phyloP scores from a whole-genome alignment of 2,888 invertebrate species.

The Heliconius erato region DNA sequence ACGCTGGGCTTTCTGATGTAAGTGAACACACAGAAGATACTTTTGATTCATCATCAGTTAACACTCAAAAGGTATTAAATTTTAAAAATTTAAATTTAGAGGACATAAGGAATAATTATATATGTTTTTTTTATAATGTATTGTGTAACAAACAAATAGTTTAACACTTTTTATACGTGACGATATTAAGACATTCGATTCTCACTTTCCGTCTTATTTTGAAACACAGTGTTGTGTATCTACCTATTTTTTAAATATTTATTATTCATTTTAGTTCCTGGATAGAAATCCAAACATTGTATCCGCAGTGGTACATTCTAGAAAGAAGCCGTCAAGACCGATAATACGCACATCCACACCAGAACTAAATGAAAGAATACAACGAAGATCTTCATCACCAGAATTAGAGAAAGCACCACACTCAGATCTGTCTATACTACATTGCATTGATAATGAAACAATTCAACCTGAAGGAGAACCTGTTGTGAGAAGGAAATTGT shows the following conservation, averaged over 20 bases:
- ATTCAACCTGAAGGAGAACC: slow-evolving; percentile 73
- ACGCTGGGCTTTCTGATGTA: slow-evolving; percentile 75
- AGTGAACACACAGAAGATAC: slow-evolving; percentile 78
- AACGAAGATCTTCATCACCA: slow-evolving; percentile 76
- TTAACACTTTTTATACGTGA: too few species aligned
- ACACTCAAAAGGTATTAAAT: slow-evolving; percentile 66
- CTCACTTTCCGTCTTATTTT: background rate
- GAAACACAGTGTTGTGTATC: background rate
- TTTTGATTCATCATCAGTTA: slow-evolving; percentile 69
- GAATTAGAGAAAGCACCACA: slow-evolving; percentile 82
- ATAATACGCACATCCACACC: slow-evolving; percentile 66
- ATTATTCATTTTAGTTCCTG: slow-evolving; percentile 67
- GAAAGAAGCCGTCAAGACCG: slow-evolving; percentile 74
- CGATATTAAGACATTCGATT: background rate
- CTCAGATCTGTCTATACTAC: slow-evolving; percentile 80
- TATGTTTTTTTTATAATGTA: too few species aligned
- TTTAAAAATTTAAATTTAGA: too few species aligned
- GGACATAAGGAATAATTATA: too few species aligned
- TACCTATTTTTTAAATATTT: background rate
- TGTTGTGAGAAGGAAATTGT: slow-evolving; percentile 90
- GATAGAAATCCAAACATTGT: slow-evolving; percentile 73
- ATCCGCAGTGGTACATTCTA: slow-evolving; percentile 79
- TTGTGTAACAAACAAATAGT: too few species aligned
- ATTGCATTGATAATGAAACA: slow-evolving; percentile 70
- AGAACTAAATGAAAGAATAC: slow-evolving; percentile 70